phyloP scores from a whole-genome alignment of 2,797 vertebrate species.

The Botia kubotai region DNA sequence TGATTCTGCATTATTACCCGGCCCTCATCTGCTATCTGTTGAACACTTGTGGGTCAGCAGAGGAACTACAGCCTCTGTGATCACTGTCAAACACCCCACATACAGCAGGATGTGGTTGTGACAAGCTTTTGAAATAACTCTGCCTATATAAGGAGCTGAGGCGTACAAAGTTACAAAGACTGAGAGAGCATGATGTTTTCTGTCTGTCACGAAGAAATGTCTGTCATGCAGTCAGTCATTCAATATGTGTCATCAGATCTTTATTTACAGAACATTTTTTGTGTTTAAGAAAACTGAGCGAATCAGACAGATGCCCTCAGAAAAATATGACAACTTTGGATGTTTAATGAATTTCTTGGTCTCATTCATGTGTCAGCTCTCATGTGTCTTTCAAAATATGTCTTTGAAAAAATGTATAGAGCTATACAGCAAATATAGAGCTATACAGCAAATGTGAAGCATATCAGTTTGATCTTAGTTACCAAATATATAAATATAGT shows the following conservation, averaged over 20 bases:
- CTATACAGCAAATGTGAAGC: too few species aligned
- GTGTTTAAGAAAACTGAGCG: background rate
- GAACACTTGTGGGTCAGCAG: background rate
- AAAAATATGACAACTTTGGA: background rate
- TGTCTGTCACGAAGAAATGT: background rate
- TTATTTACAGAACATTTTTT: background rate
- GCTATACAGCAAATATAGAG: too few species aligned
- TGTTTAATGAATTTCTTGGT: background rate
- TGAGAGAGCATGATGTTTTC: background rate
- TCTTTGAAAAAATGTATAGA: too few species aligned
- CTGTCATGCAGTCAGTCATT: slow-evolving; percentile 13
- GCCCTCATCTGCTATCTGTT: background rate
- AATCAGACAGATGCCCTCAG: background rate
- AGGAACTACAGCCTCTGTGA: background rate
- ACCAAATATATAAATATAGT: too few species aligned
- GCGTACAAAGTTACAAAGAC: too few species aligned
- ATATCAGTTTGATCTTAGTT: too few species aligned
- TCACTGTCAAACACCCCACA: slow-evolving; percentile 55
- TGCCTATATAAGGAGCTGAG: too few species aligned
- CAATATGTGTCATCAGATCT: background rate
- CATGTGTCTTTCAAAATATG: too few species aligned
- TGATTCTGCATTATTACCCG: background rate
- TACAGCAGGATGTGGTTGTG: slow-evolving; percentile 77
- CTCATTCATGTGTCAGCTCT: too few species aligned
- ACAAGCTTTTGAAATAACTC: slow-evolving; percentile 76